Base-by-base conservation (phyloP, 1,140 invertebrate genomes). In the Drosophila sp. region DNA sequence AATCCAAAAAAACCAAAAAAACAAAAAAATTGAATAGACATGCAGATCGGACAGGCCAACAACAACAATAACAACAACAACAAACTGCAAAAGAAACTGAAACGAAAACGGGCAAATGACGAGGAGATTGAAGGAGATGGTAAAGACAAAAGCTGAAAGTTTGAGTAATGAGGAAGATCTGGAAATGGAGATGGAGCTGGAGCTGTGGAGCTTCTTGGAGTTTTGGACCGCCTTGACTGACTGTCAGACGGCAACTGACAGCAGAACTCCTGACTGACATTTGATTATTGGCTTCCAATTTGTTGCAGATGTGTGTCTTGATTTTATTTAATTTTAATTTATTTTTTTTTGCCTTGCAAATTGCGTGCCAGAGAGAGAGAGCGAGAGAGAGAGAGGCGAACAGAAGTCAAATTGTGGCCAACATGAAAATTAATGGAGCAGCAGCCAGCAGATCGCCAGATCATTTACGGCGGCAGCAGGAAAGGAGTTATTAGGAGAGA, bases 241-340 rank as follows among this genome's bases (percentile, higher is more conserved):
- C 72, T 62, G 72, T 55, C 63, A 55, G 67, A 64, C 35, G 69
- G 66, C 54, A 56, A 73, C 70, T 75, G 73, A 60, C 62, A 62
- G 66, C 58, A 25, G 71, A 66, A 61, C 58, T 63, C 65, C 76
- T 91, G 86, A 86, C 86, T 91, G 86, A 90, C 87, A 90, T 91
- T 91, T 91, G 87, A 91, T 91, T 91, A 91, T 91, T 91, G 90
- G 90, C 90, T 91, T 91, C 90, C 90, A 90, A 90, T 90, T 80
- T 89, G 79, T 78, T 90, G 80, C 79, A 90, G 86, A 77, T 50
- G 44, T 50, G 44, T 50, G 44, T 50, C 44, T 50, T 50, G 44
- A 50, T 90, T 69, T 78, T 56, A 64, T 55, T 55, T 41, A 29
- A 11, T 54, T 44, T 47, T 57, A 33, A 5, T 33, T 69, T 27